Evolutionary conservation across 2,113 vertebrate species (phyloP).

Genomic region (Engraulis encrasicolus): DNA sequence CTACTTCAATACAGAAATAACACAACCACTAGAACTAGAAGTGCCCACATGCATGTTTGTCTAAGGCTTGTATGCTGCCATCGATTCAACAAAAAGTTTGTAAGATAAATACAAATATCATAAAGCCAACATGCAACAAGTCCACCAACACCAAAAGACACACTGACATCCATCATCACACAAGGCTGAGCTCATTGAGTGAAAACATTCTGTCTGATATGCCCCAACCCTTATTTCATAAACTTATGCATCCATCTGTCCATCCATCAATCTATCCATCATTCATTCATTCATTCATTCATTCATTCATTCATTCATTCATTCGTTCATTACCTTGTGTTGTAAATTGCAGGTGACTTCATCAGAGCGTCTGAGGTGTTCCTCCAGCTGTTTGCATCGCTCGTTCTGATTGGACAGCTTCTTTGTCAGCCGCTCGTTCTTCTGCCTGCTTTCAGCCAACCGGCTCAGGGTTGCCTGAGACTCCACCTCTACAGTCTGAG

Average conservation of each 20-base stretch:
- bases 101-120: too few relatives aligned
- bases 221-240: too few relatives aligned
- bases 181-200: not conserved
- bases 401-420: slow-evolving; percentile 74
- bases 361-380: slow-evolving; percentile 76
- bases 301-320: not conserved
- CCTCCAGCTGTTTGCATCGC: slow-evolving; percentile 75
- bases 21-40: too few relatives aligned
- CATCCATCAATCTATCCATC: too few relatives aligned
- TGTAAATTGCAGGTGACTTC: slow-evolving; percentile 75
- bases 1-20: too few relatives aligned
- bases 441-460: slow-evolving; percentile 72
- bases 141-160: slow-evolving; percentile 43
- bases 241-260: too few relatives aligned
- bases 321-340: slow-evolving; percentile 72
- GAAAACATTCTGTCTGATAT: too few relatives aligned
- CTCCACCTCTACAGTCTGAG: slow-evolving; percentile 78
- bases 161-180: not conserved
- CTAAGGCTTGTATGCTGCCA: too few relatives aligned
- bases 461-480: slow-evolving; percentile 70
- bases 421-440: slow-evolving; percentile 69
- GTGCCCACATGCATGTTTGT: too few relatives aligned
- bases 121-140: too few relatives aligned
- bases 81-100: too few relatives aligned
- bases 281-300: not conserved